Base-by-base conservation (phyloP, 2,888 invertebrate species). In the Aphidius colemani region DNA sequence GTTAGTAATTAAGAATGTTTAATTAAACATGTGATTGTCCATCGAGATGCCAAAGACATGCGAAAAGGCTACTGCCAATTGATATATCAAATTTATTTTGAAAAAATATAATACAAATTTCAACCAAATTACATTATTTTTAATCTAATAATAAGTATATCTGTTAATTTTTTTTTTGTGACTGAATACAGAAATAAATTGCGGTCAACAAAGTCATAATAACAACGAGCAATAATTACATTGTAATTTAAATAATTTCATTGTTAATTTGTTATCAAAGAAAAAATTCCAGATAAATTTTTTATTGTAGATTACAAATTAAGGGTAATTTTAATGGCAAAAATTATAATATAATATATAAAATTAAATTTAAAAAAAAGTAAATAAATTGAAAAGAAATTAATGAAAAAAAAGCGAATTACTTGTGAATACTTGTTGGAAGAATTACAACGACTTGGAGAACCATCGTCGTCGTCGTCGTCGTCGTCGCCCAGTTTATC, bases 1-100 rank as follows among this genome's bases (percentile, higher is more conserved):
- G 30, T 30, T 18, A 30, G 30, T 30, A 30, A 30, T 30, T 30
- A 30, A 30, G 30, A 30, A 30, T 30, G 30, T 43, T 51, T 46
- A 13, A 57, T 41, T 62, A 53, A 46, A 53, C 59, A 40, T 58
- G 53, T 58, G 58, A 40, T 63, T 41, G 53, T 11, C 53, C 49
- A 57, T 57, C 57, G 40, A 63, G 40, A 64, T 64, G 55, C 63
- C 63, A 64, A 64, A 64, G 63, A 64, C 53, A 40, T 58, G 46
- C 18, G 48, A 61, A 46, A 45, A 45, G 45, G 45, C 45, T 56
- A 45, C 30, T 45, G n/a, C 8, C 30, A 7, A 30, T 56, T 56
- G 44, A 55, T 53, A 18, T 18, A 18, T 18, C 13, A 18, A 18
- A 18, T 18, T 18, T 18, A 18, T 2, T 18, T 18, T 9, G 43